Conservation (phyloP, 2,888 invertebrate species). For the Ethmia dodecea region DNA sequence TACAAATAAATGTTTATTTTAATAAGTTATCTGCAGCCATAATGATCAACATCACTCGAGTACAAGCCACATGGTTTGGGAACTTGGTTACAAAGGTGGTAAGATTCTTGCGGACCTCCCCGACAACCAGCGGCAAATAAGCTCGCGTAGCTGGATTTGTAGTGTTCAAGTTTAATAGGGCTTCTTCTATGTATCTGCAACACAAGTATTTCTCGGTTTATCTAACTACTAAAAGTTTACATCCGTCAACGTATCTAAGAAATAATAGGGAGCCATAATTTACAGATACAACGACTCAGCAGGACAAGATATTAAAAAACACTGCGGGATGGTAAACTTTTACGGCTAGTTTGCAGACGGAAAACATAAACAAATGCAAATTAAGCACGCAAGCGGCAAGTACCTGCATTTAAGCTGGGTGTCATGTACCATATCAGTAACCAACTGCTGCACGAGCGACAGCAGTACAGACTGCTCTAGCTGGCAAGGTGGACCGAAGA, state of each 20-base stretch:
- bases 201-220: background rate
- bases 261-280: too few species aligned
- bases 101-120: constrained; percentile 83
- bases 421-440: constrained; percentile 90
- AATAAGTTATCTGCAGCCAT: constrained; percentile 77
- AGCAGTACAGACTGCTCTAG: constrained; percentile 91
- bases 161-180: constrained; percentile 86
- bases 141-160: constrained; percentile 84
- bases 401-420: constrained; percentile 75
- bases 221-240: too few species aligned
- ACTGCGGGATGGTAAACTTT: too few species aligned
- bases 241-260: too few species aligned
- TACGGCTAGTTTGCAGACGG: too few species aligned
- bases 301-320: too few species aligned
- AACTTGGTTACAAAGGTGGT: constrained; percentile 61
- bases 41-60: constrained; percentile 81
- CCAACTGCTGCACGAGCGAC: constrained; percentile 94
- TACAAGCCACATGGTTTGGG: constrained; percentile 81
- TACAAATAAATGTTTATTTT: constrained; percentile 30
- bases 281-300: too few species aligned
- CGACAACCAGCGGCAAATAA: constrained; percentile 87
- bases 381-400: background rate
- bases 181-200: constrained; percentile 90
- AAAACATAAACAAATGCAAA: too few species aligned
- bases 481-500: constrained; percentile 83